Conservation (phyloP, 2,888 invertebrate genomes). For the Trachelus stipa region DNA sequence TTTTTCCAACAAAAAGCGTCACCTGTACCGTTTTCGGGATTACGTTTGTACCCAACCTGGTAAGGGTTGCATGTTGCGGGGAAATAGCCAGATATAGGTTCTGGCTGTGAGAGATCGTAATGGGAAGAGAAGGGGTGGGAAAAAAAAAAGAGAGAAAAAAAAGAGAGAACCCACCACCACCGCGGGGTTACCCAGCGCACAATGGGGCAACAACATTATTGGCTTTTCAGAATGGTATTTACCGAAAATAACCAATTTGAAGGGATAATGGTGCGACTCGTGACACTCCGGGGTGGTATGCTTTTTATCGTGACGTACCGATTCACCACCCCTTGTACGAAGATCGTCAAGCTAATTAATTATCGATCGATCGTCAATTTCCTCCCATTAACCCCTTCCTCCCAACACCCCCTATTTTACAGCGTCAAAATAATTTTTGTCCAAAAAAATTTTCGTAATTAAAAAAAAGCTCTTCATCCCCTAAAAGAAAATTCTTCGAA, state of each 20-base stretch:
- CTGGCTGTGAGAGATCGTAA: background rate
- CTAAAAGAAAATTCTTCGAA: too few species aligned
- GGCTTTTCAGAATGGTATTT: conserved; percentile 67
- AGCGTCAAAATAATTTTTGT: too few species aligned
- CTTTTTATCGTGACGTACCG: too few species aligned
- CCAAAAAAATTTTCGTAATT: too few species aligned
- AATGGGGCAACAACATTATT: conserved; percentile 65
- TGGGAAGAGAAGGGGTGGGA: conserved; percentile 7
- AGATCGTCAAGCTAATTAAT: too few species aligned
- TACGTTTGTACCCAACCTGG: conserved; percentile 52
- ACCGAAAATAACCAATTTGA: conserved; percentile 66
- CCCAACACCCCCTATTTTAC: too few species aligned
- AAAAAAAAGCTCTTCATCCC: too few species aligned
- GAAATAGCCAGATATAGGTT: conserved; percentile 42
- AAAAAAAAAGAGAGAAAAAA: conserved; percentile 18
- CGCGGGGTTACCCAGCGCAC: conserved; percentile 42
- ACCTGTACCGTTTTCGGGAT: conserved; percentile 63
- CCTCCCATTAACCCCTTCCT: too few species aligned
- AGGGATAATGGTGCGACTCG: conserved; percentile 55
- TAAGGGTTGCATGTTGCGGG: conserved; percentile 25
- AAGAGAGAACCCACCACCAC: conserved; percentile 27
- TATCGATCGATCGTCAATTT: too few species aligned
- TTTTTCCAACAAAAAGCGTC: conserved; percentile 50
- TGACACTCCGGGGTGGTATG: conserved; percentile 28
- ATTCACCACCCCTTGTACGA: too few species aligned